phyloP scores from a whole-genome alignment of 1,140 invertebrate genomes.

The Belonocnema kinseyi region DNA sequence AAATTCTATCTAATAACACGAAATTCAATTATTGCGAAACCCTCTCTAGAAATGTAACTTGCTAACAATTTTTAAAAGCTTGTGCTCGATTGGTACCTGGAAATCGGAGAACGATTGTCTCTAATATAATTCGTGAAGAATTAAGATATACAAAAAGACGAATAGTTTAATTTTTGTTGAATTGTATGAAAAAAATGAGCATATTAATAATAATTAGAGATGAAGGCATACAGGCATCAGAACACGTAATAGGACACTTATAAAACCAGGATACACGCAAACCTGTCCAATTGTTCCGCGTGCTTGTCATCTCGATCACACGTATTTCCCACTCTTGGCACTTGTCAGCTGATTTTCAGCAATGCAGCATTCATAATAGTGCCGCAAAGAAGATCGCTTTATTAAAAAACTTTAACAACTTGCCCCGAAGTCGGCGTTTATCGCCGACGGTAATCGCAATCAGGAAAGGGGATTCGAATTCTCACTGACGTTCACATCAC shows the following conservation, averaged over 20 bases:
- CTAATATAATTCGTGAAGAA: neutral
- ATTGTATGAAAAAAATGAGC: neutral
- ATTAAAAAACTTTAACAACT: constrained; percentile 54
- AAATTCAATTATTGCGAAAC: no score
- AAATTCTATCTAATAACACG: no score
- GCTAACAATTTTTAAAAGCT: no score
- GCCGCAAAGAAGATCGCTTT: constrained; percentile 46
- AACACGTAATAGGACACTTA: constrained; percentile 24
- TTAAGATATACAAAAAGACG: no score
- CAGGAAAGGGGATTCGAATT: constrained; percentile 12
- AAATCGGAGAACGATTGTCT: no score
- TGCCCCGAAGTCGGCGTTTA: constrained; percentile 53
- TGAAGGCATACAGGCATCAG: neutral
- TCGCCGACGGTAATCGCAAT: constrained; percentile 49
- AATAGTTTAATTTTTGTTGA: no score
- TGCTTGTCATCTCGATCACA: constrained; percentile 48
- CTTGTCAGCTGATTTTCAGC: constrained; percentile 61
- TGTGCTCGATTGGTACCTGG: no score
- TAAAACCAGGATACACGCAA: constrained; percentile 48
- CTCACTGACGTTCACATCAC: constrained; percentile 10
- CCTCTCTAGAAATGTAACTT: no score
- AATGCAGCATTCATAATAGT: constrained; percentile 51
- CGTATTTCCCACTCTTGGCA: constrained; percentile 39
- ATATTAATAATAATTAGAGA: neutral
- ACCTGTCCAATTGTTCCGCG: constrained; percentile 58